phyloP scores from a whole-genome alignment of 2,888 invertebrate genomes.

The Drosophila bunnanda region DNA sequence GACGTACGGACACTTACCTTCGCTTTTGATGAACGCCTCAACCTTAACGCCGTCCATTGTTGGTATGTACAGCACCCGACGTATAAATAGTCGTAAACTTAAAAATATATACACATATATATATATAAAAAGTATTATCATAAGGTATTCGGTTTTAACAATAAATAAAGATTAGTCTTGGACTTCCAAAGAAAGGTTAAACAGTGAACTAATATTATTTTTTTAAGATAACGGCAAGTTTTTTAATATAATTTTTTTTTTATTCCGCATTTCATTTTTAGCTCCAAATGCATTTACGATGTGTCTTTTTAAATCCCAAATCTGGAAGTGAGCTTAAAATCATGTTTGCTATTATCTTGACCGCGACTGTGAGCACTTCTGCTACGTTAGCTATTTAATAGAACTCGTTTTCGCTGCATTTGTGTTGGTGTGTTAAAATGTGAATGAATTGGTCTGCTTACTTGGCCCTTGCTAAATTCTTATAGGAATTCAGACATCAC shows the following conservation, averaged over 20 bases:
- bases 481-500: constrained; percentile 18
- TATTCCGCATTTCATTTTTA: too few relatives aligned
- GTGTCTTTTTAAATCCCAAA: too few relatives aligned
- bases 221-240: too few relatives aligned
- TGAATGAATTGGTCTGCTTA: constrained; percentile 42
- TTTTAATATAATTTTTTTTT: too few relatives aligned
- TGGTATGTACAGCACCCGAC: constrained; percentile 2
- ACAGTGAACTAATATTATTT: too few relatives aligned
- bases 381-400: constrained; percentile 61
- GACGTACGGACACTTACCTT: constrained; percentile 69
- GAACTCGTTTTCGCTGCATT: constrained; percentile 63
- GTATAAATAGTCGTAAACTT: constrained; percentile 3
- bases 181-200: not conserved
- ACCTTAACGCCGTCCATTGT: constrained; percentile 57
- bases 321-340: not conserved
- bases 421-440: constrained; percentile 28
- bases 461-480: constrained; percentile 32
- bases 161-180: not conserved
- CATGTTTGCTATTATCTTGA: constrained; percentile 11
- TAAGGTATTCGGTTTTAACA: not conserved
- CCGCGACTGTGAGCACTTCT: constrained; percentile 25
- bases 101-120: not conserved
- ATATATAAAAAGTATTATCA: not conserved
- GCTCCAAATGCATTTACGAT: not conserved
- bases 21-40: constrained; percentile 77